These are phyloP conservation scores for Drosophila ananassae DNA, from an alignment of 1,140 invertebrate species.

Conservation along the genomic window DNA sequence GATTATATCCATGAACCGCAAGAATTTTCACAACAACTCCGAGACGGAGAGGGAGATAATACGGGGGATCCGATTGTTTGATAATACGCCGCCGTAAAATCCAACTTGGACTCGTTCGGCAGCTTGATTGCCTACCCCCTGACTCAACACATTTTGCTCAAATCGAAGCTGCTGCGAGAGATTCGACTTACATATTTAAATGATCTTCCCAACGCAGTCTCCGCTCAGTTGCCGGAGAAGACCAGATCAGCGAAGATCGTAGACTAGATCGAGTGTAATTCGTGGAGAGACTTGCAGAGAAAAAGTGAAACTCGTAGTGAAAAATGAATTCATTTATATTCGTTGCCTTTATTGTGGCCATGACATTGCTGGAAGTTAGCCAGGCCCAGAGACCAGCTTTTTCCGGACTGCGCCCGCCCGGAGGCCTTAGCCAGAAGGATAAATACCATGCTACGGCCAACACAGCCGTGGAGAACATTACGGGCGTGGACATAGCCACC, in stretches of 20 bases:
- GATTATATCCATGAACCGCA: constrained; percentile 4
- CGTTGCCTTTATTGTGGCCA: constrained; percentile 18
- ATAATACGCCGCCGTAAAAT: constrained; percentile 4
- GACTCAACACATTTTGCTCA: constrained; percentile 16
- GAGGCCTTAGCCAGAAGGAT: constrained; percentile 75
- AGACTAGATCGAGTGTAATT: constrained; percentile 15
- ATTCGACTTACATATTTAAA: constrained; percentile 59
- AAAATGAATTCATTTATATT: constrained; percentile 47
- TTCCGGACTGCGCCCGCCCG: constrained; percentile 70
- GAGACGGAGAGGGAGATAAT: constrained; percentile 1
- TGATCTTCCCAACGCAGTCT: constrained; percentile 39
- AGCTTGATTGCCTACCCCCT: neutral
- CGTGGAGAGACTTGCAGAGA: constrained; percentile 10
- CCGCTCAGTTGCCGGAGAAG: constrained; percentile 47
- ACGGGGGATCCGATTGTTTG: neutral
- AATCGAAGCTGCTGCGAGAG: constrained; percentile 32
- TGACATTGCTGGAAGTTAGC: constrained; percentile 37
- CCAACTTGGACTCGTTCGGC: constrained; percentile 14
- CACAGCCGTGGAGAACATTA: constrained; percentile 63
- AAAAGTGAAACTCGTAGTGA: constrained; percentile 29
- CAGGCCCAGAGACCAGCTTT: constrained; percentile 75
- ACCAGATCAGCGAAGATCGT: constrained; percentile 19
- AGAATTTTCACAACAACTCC: constrained; percentile 5
- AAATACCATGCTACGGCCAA: constrained; percentile 67
- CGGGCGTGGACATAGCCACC: constrained; percentile 59